phyloP scores from a whole-genome alignment of 2,797 vertebrate genomes.

The Notolabrus celidotus region DNA sequence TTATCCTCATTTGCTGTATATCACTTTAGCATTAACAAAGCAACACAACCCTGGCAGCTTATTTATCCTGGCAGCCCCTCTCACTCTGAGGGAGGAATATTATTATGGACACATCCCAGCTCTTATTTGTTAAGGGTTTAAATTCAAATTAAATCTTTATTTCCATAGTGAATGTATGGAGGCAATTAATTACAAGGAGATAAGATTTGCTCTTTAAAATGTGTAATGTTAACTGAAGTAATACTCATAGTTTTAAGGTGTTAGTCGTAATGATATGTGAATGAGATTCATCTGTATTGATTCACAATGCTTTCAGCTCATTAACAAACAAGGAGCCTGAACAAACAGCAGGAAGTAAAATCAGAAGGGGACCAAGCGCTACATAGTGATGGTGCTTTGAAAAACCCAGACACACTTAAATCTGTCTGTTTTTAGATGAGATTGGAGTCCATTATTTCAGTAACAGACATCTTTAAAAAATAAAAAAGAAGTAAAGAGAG shows the following conservation, averaged over 20 bases:
- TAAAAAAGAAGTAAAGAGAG: neutral
- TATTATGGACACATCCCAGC: constrained; percentile 7
- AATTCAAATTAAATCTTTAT: constrained; percentile 24
- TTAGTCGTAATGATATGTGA: neutral
- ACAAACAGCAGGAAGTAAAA: neutral
- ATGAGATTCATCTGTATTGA: neutral
- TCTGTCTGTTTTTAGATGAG: neutral
- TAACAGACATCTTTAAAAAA: neutral
- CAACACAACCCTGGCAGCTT: constrained; percentile 24
- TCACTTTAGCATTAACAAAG: constrained; percentile 35
- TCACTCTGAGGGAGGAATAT: constrained; percentile 1
- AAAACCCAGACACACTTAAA: neutral
- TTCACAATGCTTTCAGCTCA: neutral
- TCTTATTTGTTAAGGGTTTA: constrained; percentile 5
- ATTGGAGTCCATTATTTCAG: neutral
- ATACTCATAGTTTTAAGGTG: constrained; percentile 4
- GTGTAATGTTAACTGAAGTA: neutral
- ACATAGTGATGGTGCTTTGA: neutral
- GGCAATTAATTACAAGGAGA: constrained; percentile 13
- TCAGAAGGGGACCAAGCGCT: neutral
- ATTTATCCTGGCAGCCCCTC: constrained; percentile 24
- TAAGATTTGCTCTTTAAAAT: neutral
- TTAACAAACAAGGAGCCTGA: neutral
- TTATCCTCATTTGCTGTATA: constrained; percentile 35
- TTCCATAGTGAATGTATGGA: constrained; percentile 16